Base-by-base conservation (phyloP, 2,113 vertebrate genomes). In the Toxostoma redivivum region DNA sequence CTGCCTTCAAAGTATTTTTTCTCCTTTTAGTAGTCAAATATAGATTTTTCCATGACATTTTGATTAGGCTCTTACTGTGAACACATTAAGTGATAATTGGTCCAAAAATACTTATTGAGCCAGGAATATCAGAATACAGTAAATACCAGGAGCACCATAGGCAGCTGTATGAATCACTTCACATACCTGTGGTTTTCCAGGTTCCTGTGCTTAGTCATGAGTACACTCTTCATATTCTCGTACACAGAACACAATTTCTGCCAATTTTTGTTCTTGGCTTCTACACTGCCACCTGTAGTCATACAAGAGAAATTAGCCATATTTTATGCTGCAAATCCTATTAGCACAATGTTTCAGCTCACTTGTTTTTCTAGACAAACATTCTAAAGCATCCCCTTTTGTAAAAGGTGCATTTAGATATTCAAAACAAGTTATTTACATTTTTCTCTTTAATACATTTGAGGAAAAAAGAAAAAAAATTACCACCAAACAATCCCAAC, bases 261-360 rank as follows among this genome's bases (percentile, higher is more conserved):
- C 96, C 97, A 97, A 69, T 94, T 96, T 94, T 94, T 58, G 35
- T 95, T 97, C 96, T 97, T 96, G 97, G 96, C 91, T 98, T 98
- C 97, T 94, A 98, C 81, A 98, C 97, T 98, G 98, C 98, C 98
- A 98, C 97, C 98, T 98, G 97, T 98, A 98, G 98, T 98, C 97
- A 94, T 27, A 95, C 42, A 97, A 95, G 92, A 97, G 97, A 97
- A 98, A 97, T 97, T 95, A 97, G 64, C 77, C 89, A 94, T 53
- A 77, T 69, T 94, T 97, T 90, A 95, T 80, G 76, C 86, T 84
- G 86, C 66, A 85, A 91, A 94, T 79, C 53, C 81, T 50, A 84
- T 87, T 88, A 88, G 73, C 92, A 92, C 69, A 69, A 44, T 16
- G 21, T 86, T 94, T 81, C 64, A 76, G 21, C 61, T 86, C 53